These are phyloP conservation scores for Chaenodraco wilsoni DNA, from an alignment of 2,797 vertebrate species.

Conservation along the genomic window DNA sequence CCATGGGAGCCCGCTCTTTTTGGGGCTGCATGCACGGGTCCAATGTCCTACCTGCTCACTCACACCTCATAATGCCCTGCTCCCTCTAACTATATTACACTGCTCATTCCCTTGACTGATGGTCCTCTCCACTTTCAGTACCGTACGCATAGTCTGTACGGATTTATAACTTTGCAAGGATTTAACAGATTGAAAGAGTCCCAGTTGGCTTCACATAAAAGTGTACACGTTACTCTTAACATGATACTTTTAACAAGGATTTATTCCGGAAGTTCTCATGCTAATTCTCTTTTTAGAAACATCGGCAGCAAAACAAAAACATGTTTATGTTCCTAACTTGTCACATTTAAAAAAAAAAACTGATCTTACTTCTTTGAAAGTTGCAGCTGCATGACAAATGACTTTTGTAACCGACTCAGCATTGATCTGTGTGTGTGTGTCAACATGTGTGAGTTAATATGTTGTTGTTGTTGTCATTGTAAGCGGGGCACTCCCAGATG, in stretches of 20 bases:
- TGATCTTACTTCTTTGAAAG: constrained; percentile 17
- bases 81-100: constrained; percentile 50
- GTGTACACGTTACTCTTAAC: not conserved
- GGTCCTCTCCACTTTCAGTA: constrained; percentile 9
- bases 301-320: constrained; percentile 1
- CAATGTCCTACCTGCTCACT: constrained; percentile 59
- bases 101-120: constrained; percentile 29
- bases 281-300: constrained; percentile 16
- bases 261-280: constrained; percentile 18
- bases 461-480: constrained; percentile 70
- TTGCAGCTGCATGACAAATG: constrained; percentile 33
- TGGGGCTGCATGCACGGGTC: constrained; percentile 32
- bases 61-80: constrained; percentile 64
- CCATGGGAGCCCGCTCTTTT: constrained; percentile 59
- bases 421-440: constrained; percentile 47
- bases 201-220: too few relatives aligned
- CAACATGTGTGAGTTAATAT: constrained; percentile 1
- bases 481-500: constrained; percentile 77
- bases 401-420: constrained; percentile 41
- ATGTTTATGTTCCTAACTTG: constrained; percentile 2
- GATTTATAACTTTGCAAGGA: constrained; percentile 14
- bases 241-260: not conserved
- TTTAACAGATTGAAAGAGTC: not conserved
- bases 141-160: not conserved
- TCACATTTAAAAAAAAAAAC: constrained; percentile 11